Evolutionary conservation across 2,113 vertebrate species (phyloP).

Genomic region (Psittacula cyanocephala): DNA sequence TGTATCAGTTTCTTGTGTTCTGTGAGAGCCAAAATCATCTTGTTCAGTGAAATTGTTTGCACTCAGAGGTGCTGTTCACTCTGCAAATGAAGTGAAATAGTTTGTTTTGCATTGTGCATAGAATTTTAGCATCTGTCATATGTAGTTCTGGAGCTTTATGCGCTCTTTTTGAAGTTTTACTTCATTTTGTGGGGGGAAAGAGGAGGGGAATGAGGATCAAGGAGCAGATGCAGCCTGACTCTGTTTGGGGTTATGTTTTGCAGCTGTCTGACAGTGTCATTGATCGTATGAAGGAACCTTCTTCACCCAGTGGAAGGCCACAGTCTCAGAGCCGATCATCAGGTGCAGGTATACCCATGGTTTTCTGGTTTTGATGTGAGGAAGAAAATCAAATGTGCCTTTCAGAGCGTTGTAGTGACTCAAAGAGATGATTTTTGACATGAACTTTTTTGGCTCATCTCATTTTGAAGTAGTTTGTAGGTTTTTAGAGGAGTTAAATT

Average conservation of each 20-base stretch:
- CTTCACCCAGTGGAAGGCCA: constrained; percentile 42
- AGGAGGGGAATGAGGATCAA: fast-evolving
- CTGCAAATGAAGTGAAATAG: fast-evolving
- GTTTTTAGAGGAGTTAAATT: not conserved
- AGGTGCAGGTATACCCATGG: constrained; percentile 58
- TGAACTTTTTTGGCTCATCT: not conserved
- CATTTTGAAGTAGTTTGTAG: not conserved
- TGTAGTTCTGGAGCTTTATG: not conserved
- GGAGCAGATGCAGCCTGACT: not conserved
- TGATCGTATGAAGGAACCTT: constrained; percentile 91
- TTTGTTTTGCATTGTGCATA: fast-evolving
- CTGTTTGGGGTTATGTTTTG: not conserved
- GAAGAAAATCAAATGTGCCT: not conserved
- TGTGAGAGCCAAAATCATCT: fast-evolving
- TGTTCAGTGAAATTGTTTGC: not conserved
- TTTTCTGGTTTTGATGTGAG: not conserved
- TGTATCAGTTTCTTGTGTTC: not conserved
- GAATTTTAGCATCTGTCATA: not conserved
- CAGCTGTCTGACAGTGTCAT: constrained; percentile 94
- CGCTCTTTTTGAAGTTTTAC: fast-evolving
- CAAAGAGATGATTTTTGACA: fast-evolving
- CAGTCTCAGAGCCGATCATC: constrained; percentile 41
- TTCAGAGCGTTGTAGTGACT: not conserved
- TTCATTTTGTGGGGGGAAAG: fast-evolving
- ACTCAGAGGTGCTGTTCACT: fast-evolving